Conservation (phyloP, 1,140 invertebrate genomes). For the Spodoptera frugiperda region DNA sequence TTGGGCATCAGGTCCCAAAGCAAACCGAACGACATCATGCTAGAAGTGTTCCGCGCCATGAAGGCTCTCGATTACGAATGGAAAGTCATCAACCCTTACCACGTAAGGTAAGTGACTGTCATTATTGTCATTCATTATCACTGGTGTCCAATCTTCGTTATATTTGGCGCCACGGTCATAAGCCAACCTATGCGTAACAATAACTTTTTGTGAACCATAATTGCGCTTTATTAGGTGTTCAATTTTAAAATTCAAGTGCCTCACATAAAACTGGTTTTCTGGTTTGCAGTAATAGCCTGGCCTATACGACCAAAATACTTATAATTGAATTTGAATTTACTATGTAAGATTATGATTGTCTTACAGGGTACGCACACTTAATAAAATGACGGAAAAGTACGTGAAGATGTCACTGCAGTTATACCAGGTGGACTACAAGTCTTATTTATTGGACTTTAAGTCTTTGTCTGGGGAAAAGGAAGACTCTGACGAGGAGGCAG, state of each 20-base stretch:
- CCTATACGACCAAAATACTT: too few relatives aligned
- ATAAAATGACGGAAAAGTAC: conserved; percentile 92
- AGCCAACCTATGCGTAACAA: too few relatives aligned
- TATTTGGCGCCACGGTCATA: too few relatives aligned
- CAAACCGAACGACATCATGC: conserved; percentile 99
- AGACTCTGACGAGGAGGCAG: conserved; percentile 87
- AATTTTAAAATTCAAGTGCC: too few relatives aligned
- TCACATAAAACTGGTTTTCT: too few relatives aligned
- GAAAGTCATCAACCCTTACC: conserved; percentile 99
- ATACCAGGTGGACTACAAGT: conserved; percentile 99
- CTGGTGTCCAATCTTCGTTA: too few relatives aligned
- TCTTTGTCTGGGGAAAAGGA: conserved; percentile 94
- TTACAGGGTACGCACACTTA: conserved; percentile 94
- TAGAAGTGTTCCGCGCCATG: conserved; percentile 99
- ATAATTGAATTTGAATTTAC: too few relatives aligned
- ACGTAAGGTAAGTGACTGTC: conserved; percentile 89
- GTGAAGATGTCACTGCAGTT: conserved; percentile 99
- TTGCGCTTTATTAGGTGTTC: too few relatives aligned
- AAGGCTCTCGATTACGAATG: conserved; percentile 99
- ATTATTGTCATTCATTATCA: not conserved
- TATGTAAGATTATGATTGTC: not conserved
- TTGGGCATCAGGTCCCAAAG: conserved; percentile 99
- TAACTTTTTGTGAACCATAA: too few relatives aligned
- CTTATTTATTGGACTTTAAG: conserved; percentile 99
- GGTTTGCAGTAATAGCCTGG: too few relatives aligned